Evolutionary conservation across 2,113 vertebrate genomes (phyloP).

Genomic region (Corythaeola cristata): DNA sequence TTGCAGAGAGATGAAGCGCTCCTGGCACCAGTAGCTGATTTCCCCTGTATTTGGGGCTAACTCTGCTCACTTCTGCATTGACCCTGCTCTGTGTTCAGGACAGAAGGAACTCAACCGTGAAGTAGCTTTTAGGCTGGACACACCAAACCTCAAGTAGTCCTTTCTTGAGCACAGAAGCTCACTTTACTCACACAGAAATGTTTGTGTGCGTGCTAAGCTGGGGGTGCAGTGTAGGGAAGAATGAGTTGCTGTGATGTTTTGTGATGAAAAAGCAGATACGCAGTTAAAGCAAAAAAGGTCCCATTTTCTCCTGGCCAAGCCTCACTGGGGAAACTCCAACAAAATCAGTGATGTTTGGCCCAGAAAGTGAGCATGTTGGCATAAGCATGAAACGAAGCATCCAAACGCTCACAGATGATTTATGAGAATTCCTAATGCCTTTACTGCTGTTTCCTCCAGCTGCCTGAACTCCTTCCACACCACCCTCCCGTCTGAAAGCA

Average conservation of each 20-base stretch:
- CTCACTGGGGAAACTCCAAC: constrained; percentile 12
- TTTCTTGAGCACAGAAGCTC: neutral
- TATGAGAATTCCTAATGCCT: constrained; percentile 22
- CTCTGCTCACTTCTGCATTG: neutral
- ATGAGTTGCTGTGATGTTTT: constrained; percentile 2
- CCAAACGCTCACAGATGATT: constrained; percentile 6
- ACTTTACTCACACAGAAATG: neutral
- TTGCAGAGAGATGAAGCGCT: neutral
- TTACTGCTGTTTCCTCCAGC: constrained; percentile 18
- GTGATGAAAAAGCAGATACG: neutral
- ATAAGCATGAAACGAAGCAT: constrained; percentile 1
- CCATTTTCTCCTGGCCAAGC: constrained; percentile 33
- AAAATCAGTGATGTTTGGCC: constrained; percentile 50
- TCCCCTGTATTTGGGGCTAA: neutral
- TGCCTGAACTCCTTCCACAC: neutral
- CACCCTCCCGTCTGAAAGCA: neutral
- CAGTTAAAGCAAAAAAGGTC: neutral
- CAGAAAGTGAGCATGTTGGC: neutral
- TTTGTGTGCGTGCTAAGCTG: neutral
- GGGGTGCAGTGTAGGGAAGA: neutral
- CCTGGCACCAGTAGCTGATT: neutral
- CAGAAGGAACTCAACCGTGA: neutral
- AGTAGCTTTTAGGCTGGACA: neutral
- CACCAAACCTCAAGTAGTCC: neutral
- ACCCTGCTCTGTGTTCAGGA: neutral